phyloP scores from a whole-genome alignment of 2,113 vertebrate species.

The Illadopsis cleaveri region DNA sequence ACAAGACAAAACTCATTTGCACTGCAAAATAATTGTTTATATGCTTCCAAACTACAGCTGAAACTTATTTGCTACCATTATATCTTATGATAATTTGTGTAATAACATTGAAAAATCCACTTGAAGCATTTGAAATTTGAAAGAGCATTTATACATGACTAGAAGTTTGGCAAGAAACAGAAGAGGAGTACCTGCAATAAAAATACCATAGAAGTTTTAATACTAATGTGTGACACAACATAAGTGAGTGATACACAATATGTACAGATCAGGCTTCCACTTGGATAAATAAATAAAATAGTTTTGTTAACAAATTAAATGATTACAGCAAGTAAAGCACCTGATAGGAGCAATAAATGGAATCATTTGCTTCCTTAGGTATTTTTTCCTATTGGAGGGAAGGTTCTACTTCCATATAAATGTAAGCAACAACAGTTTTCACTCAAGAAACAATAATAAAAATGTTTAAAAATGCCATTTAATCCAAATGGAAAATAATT shows the following conservation, averaged over 20 bases:
- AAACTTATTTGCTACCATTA: not conserved
- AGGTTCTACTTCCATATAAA: not conserved
- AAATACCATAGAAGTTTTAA: not conserved
- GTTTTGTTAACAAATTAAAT: not conserved
- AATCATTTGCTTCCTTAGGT: not conserved
- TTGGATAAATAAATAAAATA: not conserved
- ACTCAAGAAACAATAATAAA: not conserved
- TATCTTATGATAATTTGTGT: not conserved
- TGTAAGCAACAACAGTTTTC: not conserved
- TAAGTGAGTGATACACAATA: not conserved
- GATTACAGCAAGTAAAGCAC: not conserved
- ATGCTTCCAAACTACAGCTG: not conserved
- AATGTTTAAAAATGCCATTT: not conserved
- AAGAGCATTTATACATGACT: not conserved
- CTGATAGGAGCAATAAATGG: not conserved
- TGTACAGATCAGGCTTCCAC: not conserved
- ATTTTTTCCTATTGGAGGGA: not conserved
- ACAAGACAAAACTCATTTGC: not conserved
- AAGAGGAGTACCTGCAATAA: not conserved
- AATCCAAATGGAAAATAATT: not conserved
- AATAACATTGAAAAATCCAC: not conserved
- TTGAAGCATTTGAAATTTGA: not conserved
- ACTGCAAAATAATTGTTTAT: not conserved
- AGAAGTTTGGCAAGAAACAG: not conserved
- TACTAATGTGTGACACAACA: not conserved